Evolutionary conservation across 2,113 vertebrate species (phyloP).

Genomic region (Mesocricetus auratus): DNA sequence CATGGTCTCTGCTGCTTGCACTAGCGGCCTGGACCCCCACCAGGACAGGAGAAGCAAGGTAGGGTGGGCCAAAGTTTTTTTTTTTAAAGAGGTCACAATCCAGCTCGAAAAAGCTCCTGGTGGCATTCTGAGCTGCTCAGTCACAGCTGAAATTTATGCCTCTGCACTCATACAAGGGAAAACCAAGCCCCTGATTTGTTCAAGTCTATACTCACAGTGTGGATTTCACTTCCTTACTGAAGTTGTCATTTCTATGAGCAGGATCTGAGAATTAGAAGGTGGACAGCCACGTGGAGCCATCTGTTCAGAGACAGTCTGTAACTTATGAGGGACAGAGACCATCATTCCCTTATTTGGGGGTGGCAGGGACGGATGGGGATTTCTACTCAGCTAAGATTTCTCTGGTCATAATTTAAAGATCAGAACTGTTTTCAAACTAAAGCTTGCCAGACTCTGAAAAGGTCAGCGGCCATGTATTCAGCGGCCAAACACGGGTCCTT

Average conservation of each 20-base stretch:
- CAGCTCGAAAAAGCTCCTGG: not conserved
- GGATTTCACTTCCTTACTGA: not conserved
- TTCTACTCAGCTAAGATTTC: slow-evolving; percentile 39
- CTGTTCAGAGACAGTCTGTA: not conserved
- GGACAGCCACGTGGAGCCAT: not conserved
- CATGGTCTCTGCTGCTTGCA: slow-evolving; percentile 85
- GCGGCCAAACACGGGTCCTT: slow-evolving; percentile 52
- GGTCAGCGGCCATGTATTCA: slow-evolving; percentile 68
- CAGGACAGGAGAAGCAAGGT: not conserved
- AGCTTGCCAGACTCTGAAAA: slow-evolving; percentile 69
- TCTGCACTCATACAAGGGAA: not conserved
- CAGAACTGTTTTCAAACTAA: slow-evolving; percentile 70
- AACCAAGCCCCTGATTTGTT: not conserved
- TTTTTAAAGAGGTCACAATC: not conserved
- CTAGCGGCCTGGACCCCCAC: not conserved
- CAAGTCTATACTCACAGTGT: slow-evolving; percentile 7
- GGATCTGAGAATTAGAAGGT: not conserved
- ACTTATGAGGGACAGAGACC: slow-evolving; percentile 42
- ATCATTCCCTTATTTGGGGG: slow-evolving; percentile 33
- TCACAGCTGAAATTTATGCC: not conserved
- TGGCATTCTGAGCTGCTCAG: not conserved
- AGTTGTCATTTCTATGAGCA: not conserved
- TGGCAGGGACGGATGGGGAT: not conserved
- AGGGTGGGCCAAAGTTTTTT: not conserved
- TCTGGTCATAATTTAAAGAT: slow-evolving; percentile 70